These are phyloP conservation scores for Thalassaphorura encarpata DNA, from an alignment of 1,140 invertebrate genomes.

Conservation along the genomic window DNA sequence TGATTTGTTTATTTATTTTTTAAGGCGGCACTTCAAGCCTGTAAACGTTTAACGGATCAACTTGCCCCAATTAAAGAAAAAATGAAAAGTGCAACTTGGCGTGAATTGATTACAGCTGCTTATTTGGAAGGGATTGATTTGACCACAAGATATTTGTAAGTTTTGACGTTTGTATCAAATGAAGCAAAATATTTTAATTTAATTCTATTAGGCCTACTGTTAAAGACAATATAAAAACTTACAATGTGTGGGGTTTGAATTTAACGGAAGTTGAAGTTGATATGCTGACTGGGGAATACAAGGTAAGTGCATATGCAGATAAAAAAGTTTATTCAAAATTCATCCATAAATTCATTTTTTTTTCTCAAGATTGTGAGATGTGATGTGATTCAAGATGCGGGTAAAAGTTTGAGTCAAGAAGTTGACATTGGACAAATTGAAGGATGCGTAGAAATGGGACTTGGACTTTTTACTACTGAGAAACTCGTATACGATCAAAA, in stretches of 20 bases:
- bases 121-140: conserved; percentile 50
- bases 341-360: background rate
- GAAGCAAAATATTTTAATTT: conserved; percentile 43
- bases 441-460: conserved; percentile 76
- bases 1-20: conserved; percentile 1
- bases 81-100: conserved; percentile 30
- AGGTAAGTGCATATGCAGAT: conserved; percentile 31
- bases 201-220: background rate
- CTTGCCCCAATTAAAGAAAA: conserved; percentile 36
- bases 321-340: background rate
- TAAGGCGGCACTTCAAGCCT: conserved; percentile 5
- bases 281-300: conserved; percentile 53
- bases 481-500: conserved; percentile 24
- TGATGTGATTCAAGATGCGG: conserved; percentile 65
- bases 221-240: conserved; percentile 43
- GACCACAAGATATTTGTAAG: conserved; percentile 52
- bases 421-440: conserved; percentile 84
- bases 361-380: conserved; percentile 42
- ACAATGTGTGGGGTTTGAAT: conserved; percentile 51
- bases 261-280: conserved; percentile 62
- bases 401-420: conserved; percentile 60
- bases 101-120: conserved; percentile 36
- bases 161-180: conserved; percentile 7
- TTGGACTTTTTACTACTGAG: conserved; percentile 62
- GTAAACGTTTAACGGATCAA: conserved; percentile 2